A percentile compares a stretch with the other conserved stretches of the same genome.
phyloP scores from a whole-genome alignment of 2,113 vertebrate genomes.

The Pangasianodon hypophthalmus region DNA sequence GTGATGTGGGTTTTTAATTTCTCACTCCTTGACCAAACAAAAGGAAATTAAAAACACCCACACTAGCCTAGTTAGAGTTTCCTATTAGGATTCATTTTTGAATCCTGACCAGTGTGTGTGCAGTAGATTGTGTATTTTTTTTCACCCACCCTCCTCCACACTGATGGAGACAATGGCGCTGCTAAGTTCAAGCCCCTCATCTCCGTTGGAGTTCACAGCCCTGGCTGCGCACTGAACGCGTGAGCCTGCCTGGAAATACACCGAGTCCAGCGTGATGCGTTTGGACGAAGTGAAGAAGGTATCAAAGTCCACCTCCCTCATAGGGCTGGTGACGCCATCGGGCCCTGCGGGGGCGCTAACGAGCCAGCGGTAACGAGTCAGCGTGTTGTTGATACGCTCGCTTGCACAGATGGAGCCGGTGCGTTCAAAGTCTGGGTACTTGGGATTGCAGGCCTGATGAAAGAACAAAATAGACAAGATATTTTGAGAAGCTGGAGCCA shows the following conservation, averaged over 20 bases:
- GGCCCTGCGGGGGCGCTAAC: conserved; percentile 77
- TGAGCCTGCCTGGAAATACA: conserved; percentile 83
- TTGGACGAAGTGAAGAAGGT: conserved; percentile 85
- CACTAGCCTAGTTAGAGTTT: not conserved
- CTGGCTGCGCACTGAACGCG: conserved; percentile 79
- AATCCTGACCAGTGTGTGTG: not conserved
- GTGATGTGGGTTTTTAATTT: not conserved
- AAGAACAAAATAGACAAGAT: not conserved
- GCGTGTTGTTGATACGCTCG: conserved; percentile 82
- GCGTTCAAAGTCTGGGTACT: conserved; percentile 82
- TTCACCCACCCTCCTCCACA: conserved; percentile 75
- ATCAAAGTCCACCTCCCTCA: conserved; percentile 81
- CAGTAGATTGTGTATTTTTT: not conserved
- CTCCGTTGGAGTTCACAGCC: conserved; percentile 77
- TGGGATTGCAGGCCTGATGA: conserved; percentile 80
- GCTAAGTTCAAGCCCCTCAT: conserved; percentile 79
- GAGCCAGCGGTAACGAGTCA: conserved; percentile 82
- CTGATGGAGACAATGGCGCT: conserved; percentile 75
- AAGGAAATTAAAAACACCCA: not conserved
- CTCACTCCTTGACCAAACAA: not conserved
- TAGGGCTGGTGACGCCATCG: conserved; percentile 81
- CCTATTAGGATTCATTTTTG: not conserved
- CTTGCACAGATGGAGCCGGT: conserved; percentile 80
- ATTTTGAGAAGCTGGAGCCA: not conserved
- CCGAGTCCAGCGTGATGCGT: conserved; percentile 80